A percentile compares a stretch with the other conserved stretches of the same genome.
phyloP scores from a whole-genome alignment of 2,888 invertebrate species.

The Diachrysia chrysitis region DNA sequence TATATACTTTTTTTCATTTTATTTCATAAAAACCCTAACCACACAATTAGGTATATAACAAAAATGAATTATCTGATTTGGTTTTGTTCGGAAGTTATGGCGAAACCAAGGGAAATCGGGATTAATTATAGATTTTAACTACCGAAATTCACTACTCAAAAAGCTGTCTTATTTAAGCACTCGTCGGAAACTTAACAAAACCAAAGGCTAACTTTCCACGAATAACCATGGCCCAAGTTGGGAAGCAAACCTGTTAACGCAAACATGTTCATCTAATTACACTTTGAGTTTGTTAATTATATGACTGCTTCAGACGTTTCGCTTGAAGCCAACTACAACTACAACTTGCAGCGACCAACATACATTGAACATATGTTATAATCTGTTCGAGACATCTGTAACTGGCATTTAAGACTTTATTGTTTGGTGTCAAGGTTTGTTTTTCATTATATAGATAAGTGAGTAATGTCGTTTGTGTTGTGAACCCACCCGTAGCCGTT shows the following conservation, averaged over 20 bases:
- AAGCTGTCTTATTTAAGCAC: neutral
- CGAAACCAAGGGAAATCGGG: too few relatives aligned
- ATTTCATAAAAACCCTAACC: too few relatives aligned
- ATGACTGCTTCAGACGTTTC: slow-evolving; percentile 44
- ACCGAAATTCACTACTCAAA: neutral
- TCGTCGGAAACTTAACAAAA: neutral
- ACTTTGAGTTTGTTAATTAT: slow-evolving; percentile 51
- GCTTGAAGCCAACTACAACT: slow-evolving; percentile 30
- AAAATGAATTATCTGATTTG: too few relatives aligned
- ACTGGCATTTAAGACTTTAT: slow-evolving; percentile 20
- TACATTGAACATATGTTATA: slow-evolving; percentile 33
- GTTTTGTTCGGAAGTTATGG: too few relatives aligned
- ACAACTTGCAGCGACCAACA: slow-evolving; percentile 23
- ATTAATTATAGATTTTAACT: too few relatives aligned
- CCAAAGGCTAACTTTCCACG: slow-evolving; percentile 24
- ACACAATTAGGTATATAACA: too few relatives aligned
- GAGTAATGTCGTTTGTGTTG: slow-evolving; percentile 36
- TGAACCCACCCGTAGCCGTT: slow-evolving; percentile 93
- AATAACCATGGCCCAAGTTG: slow-evolving; percentile 40
- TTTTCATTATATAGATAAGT: slow-evolving; percentile 25
- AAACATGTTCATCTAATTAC: slow-evolving; percentile 50
- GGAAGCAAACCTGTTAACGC: slow-evolving; percentile 31
- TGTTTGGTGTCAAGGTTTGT: neutral
- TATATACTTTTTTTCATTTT: too few relatives aligned
- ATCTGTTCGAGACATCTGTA: slow-evolving; percentile 10